These are phyloP conservation scores for Urocynchramus pylzowi DNA, from an alignment of 2,113 vertebrate species.

Conservation along the genomic window DNA sequence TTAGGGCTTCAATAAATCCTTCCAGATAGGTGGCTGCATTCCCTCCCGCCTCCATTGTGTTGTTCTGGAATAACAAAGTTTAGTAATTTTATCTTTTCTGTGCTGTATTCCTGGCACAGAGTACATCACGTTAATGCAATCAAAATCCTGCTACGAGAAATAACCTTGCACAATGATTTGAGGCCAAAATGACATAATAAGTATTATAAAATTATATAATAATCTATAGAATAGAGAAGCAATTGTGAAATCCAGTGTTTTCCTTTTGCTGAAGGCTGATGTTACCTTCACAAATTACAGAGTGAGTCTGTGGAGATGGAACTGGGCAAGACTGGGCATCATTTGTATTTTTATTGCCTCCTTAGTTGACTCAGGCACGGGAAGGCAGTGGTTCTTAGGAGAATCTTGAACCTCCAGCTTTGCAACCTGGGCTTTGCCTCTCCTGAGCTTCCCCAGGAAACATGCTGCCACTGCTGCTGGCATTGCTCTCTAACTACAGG, in stretches of 20 bases:
- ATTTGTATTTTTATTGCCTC: background rate
- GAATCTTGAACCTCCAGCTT: background rate
- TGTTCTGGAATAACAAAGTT: background rate
- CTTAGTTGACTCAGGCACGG: background rate
- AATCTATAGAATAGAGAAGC: background rate
- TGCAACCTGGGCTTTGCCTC: background rate
- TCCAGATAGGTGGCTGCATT: background rate
- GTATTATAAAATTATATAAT: background rate
- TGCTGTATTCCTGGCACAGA: background rate
- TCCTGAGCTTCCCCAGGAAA: background rate
- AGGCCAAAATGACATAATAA: background rate
- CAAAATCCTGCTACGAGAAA: background rate
- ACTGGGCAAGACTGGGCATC: background rate
- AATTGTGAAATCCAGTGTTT: background rate
- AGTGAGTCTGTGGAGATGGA: background rate
- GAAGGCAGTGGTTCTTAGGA: background rate
- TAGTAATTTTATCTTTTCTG: background rate
- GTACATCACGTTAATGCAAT: accelerated
- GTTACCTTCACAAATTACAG: background rate
- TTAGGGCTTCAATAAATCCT: background rate
- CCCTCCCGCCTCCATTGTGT: accelerated
- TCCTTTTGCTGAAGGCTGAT: background rate
- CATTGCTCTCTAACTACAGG: accelerated
- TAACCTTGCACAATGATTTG: background rate
- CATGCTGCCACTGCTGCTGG: accelerated